phyloP scores from a whole-genome alignment of 2,888 invertebrate species.

The Elegia similella region DNA sequence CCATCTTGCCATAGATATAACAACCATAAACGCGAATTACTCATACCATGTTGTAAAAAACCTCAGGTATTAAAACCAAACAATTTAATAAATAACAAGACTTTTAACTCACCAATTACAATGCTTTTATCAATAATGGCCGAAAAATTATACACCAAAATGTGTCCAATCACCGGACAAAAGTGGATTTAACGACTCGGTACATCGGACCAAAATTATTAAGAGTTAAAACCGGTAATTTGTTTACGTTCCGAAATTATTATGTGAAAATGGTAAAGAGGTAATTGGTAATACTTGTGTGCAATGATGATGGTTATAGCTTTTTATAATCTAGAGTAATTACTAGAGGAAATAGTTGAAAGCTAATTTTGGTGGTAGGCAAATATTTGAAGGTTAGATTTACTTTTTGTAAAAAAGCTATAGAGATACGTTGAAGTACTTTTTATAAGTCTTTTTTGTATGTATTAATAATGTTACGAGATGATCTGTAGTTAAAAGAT shows the following conservation, averaged over 20 bases:
- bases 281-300: not conserved
- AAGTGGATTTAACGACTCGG: slow-evolving; percentile 63
- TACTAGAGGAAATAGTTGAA: not conserved
- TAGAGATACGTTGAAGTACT: too few species aligned
- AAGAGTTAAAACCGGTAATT: slow-evolving; percentile 67
- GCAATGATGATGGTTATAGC: slow-evolving; percentile 5
- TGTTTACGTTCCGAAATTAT: slow-evolving; percentile 43
- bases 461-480: too few species aligned
- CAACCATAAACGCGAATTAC: not conserved
- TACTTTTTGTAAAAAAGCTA: too few species aligned
- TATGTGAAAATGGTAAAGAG: slow-evolving; percentile 17
- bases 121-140: slow-evolving; percentile 66
- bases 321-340: not conserved
- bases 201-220: slow-evolving; percentile 58
- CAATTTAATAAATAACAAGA: slow-evolving; percentile 22
- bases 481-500: too few species aligned
- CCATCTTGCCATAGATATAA: too few species aligned
- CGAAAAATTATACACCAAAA: slow-evolving; percentile 60
- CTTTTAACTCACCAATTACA: slow-evolving; percentile 51
- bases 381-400: too few species aligned
- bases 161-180: slow-evolving; percentile 67
- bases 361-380: too few species aligned
- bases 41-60: not conserved
- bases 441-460: too few species aligned
- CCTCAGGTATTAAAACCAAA: slow-evolving; percentile 10